Conservation (phyloP, 2,888 invertebrate species). For the Rhamnusium bicolor region DNA sequence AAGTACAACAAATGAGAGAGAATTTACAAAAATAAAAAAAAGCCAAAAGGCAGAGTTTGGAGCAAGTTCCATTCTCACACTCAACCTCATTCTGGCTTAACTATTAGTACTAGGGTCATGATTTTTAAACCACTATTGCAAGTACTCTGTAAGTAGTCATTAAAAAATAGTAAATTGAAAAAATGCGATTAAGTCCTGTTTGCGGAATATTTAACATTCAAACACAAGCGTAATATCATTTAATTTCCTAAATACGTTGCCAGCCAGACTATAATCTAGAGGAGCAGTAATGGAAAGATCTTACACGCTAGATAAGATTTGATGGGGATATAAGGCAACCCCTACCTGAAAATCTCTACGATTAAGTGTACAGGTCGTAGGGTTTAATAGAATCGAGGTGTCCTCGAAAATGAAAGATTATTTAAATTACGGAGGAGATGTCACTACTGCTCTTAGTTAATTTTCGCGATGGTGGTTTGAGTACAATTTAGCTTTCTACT, state of each 20-base stretch:
- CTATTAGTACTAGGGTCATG: no score
- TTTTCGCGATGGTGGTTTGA: not conserved
- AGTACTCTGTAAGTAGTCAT: no score
- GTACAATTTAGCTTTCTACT: not conserved
- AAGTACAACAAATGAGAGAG: no score
- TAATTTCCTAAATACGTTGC: conserved; percentile 24
- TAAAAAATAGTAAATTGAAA: no score
- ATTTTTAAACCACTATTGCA: no score
- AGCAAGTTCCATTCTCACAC: no score
- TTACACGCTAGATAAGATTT: conserved; percentile 29
- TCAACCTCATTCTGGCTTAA: no score
- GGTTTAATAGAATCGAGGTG: conserved; percentile 14
- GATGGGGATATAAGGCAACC: conserved; percentile 15
- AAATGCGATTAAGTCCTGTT: not conserved
- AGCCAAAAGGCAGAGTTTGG: no score
- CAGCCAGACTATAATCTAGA: conserved; percentile 11
- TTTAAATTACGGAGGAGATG: not conserved
- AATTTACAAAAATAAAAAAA: no score
- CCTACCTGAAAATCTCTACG: conserved; percentile 19
- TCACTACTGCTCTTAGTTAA: not conserved
- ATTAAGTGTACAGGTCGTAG: conserved; percentile 15
- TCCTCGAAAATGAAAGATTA: conserved; percentile 11
- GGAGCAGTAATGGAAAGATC: conserved; percentile 26
- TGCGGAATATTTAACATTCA: not conserved
- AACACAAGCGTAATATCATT: not conserved